Percentiles rank a stretch among this genome's conserved stretches.
Conservation (phyloP, 2,797 vertebrate species). For the Emydoidea blandingii region DNA sequence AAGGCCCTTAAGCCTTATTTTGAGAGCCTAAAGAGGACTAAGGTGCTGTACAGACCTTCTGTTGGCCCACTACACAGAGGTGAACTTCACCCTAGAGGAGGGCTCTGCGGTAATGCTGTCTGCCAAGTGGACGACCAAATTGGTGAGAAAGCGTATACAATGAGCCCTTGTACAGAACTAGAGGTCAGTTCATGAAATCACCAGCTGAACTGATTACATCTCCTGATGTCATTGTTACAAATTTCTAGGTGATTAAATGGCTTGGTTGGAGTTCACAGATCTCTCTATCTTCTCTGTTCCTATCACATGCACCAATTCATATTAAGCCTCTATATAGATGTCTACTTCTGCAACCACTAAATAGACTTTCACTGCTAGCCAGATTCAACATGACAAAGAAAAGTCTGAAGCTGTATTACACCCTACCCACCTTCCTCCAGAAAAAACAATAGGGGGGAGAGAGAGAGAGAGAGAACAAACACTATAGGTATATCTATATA, state of each 20-base stretch:
- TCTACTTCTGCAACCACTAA: slow-evolving; percentile 11
- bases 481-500: no score
- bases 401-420: background rate
- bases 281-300: background rate
- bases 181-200: background rate
- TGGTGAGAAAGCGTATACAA: background rate
- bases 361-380: background rate
- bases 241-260: background rate
- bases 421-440: background rate
- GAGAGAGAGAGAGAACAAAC: background rate
- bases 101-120: background rate
- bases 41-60: fast-evolving
- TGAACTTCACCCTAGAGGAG: background rate
- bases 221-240: background rate
- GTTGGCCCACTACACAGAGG: background rate
- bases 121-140: background rate
- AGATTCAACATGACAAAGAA: background rate
- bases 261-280: background rate
- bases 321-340: background rate
- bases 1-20: fast-evolving
- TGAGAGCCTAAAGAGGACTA: background rate
- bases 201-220: background rate
- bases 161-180: background rate
- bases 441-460: background rate
- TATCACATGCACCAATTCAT: background rate